Percentiles rank a stretch among this genome's conserved stretches.
These are phyloP conservation scores for Prionace glauca DNA, from an alignment of 2,797 vertebrate species.

Conservation along the genomic window DNA sequence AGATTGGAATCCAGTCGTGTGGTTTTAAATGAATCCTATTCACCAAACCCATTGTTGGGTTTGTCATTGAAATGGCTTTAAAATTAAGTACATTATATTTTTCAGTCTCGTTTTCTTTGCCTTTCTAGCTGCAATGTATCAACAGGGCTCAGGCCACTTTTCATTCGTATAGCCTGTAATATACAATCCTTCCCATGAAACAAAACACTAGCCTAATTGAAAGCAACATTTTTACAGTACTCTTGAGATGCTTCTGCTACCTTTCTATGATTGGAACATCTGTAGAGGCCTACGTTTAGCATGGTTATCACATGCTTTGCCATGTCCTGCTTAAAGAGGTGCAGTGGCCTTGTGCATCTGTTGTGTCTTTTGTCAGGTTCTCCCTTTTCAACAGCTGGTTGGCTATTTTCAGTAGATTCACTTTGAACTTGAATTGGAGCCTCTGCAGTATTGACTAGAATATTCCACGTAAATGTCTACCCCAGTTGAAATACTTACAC, in stretches of 20 bases:
- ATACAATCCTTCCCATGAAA: neutral
- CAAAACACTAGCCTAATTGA: neutral
- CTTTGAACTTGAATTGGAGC: neutral
- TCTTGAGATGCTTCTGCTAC: neutral
- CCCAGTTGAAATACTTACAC: neutral
- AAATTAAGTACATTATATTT: neutral
- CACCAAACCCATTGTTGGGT: neutral
- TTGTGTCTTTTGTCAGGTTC: neutral
- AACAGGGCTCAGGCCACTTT: neutral
- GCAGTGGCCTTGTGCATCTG: neutral
- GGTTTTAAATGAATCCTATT: neutral
- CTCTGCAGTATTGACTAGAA: neutral
- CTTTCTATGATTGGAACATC: neutral
- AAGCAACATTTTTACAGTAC: neutral
- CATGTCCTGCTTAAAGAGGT: neutral
- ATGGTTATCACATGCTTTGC: neutral
- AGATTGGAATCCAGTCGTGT: neutral
- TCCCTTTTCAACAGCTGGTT: no score
- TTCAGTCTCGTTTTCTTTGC: neutral
- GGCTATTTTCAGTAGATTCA: neutral
- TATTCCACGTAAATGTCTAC: neutral
- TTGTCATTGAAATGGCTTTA: neutral
- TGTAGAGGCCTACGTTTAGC: neutral
- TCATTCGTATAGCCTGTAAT: neutral
- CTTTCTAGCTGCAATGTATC: neutral